phyloP scores from a whole-genome alignment of 2,113 vertebrate genomes.

The Odocoileus hemionus region DNA sequence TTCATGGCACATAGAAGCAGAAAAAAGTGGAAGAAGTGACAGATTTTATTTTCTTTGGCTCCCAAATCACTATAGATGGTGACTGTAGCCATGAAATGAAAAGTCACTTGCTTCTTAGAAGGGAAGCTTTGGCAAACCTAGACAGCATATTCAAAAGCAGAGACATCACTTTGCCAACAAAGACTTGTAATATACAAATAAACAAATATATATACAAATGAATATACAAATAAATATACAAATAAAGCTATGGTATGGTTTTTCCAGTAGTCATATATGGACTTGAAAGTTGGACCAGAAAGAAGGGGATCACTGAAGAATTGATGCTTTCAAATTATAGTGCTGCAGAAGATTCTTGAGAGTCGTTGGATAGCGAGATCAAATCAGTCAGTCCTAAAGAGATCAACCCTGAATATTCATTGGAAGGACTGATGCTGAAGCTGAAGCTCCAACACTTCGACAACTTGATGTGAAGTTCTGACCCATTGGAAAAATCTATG shows the following conservation, averaged over 20 bases:
- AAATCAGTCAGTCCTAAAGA: neutral
- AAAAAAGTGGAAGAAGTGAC: neutral
- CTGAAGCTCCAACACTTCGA: neutral
- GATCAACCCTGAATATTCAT: neutral
- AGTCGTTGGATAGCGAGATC: neutral
- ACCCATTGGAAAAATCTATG: neutral
- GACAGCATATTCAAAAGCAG: neutral
- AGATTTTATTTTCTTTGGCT: neutral
- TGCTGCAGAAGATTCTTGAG: neutral
- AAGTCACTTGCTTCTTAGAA: neutral
- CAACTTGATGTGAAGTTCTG: neutral
- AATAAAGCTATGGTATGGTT: neutral
- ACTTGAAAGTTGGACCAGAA: neutral
- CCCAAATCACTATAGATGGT: neutral
- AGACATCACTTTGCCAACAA: neutral
- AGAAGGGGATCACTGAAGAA: neutral
- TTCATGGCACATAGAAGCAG: neutral
- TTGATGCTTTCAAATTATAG: neutral
- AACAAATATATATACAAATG: too few species aligned
- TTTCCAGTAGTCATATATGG: neutral
- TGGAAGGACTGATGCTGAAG: neutral
- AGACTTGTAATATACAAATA: neutral
- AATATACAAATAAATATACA: too few species aligned
- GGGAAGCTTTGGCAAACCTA: neutral
- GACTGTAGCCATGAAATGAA: neutral